Conservation (phyloP, 2,797 vertebrate species). For the Chelon labrosus region DNA sequence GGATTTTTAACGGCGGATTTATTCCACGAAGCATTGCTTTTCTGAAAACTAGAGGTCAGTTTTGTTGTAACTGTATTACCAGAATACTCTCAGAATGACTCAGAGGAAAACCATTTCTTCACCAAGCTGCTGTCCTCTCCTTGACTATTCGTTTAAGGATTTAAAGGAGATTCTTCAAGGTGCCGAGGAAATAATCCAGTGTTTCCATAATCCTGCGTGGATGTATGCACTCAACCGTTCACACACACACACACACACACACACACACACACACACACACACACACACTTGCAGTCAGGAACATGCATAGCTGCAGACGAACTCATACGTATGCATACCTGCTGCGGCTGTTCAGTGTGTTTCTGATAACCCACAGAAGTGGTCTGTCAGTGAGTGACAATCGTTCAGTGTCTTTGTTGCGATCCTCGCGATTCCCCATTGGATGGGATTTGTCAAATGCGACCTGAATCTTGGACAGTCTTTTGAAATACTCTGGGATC, state of each 20-base stretch:
- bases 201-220: slow-evolving; percentile 72
- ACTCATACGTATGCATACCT: slow-evolving; percentile 7
- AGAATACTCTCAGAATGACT: slow-evolving; percentile 29
- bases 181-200: slow-evolving; percentile 67
- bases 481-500: slow-evolving; percentile 59
- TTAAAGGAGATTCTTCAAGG: slow-evolving; percentile 59
- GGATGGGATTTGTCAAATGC: slow-evolving; percentile 50
- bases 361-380: slow-evolving; percentile 49
- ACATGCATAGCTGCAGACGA: not conserved
- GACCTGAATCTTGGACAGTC: slow-evolving; percentile 50
- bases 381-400: slow-evolving; percentile 31
- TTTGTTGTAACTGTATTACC: slow-evolving; percentile 23
- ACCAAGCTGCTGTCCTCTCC: slow-evolving; percentile 64
- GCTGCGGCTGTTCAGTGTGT: slow-evolving; percentile 41
- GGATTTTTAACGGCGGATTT: slow-evolving; percentile 27
- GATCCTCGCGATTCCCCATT: slow-evolving; percentile 30
- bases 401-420: slow-evolving; percentile 39
- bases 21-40: slow-evolving; percentile 21
- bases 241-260: slow-evolving; percentile 17
- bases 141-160: slow-evolving; percentile 69
- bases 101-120: slow-evolving; percentile 42
- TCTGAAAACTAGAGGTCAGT: slow-evolving; percentile 15
- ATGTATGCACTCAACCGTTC: slow-evolving; percentile 44
- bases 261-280: too few relatives aligned
- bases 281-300: not conserved